These are phyloP conservation scores for Phycodurus eques DNA, from an alignment of 2,113 vertebrate species.

Conservation along the genomic window DNA sequence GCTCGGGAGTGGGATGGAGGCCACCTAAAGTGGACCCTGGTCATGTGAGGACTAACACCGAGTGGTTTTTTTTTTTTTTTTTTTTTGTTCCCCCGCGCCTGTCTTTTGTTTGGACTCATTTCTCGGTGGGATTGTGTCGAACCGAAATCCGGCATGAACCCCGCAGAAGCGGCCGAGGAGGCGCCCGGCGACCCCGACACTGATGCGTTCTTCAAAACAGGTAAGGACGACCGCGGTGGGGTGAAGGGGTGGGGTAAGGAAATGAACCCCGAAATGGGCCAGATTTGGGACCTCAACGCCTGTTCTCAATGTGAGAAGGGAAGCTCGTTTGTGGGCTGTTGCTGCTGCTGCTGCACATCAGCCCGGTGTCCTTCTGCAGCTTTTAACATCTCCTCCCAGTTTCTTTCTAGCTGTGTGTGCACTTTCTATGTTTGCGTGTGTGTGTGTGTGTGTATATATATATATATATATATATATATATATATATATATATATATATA, in stretches of 20 bases:
- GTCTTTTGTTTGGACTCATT: conserved; percentile 16
- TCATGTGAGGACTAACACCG: conserved; percentile 46
- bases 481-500: too few species aligned
- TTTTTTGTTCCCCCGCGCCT: not conserved
- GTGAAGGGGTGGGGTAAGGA: not conserved
- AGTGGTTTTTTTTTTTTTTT: not conserved
- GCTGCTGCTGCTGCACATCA: not conserved
- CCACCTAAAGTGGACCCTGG: conserved; percentile 11
- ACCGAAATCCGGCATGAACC: conserved; percentile 63
- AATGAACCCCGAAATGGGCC: not conserved
- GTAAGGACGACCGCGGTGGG: conserved; percentile 30
- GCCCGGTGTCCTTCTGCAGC: not conserved
- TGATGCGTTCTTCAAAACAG: conserved; percentile 70
- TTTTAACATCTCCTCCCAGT: not conserved
- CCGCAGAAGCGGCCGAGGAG: conserved; percentile 68
- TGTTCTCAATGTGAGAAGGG: not conserved
- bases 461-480: too few species aligned
- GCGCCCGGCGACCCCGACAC: conserved; percentile 67
- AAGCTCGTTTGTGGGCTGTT: not conserved
- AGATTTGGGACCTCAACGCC: not conserved
- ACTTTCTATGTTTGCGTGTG: not conserved
- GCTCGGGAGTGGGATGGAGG: conserved; percentile 27
- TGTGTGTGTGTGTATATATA: not conserved
- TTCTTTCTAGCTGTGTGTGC: not conserved
- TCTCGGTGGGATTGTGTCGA: conserved; percentile 46